A percentile compares a stretch with the other conserved stretches of the same genome.
phyloP scores from a whole-genome alignment of 2,797 vertebrate genomes.

The Anguilla anguilla region DNA sequence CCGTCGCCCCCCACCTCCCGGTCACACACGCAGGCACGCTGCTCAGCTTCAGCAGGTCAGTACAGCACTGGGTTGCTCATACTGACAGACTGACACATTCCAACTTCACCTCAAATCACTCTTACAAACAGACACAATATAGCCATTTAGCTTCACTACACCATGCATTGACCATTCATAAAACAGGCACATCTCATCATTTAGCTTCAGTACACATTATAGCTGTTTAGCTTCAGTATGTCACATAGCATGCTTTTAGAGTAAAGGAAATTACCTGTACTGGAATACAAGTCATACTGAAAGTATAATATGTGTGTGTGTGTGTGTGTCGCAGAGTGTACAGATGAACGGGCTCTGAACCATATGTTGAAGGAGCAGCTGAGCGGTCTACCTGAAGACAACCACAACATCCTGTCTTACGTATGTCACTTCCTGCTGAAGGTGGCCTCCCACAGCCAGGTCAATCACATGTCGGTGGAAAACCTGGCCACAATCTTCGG shows the following conservation, averaged over 20 bases:
- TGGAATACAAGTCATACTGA: background rate
- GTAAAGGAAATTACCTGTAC: background rate
- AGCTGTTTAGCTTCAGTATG: background rate
- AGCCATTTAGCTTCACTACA: background rate
- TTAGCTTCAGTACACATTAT: too few species aligned
- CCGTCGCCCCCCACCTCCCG: background rate
- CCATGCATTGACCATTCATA: background rate
- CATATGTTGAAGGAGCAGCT: conserved; percentile 56
- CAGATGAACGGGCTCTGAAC: conserved; percentile 51
- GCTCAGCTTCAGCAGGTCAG: background rate
- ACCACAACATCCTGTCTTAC: conserved; percentile 70
- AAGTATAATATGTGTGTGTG: background rate
- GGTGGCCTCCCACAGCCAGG: conserved; percentile 72
- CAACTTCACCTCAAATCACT: background rate
- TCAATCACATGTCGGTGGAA: conserved; percentile 80
- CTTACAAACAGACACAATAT: background rate
- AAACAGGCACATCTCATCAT: background rate
- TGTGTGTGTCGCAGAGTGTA: background rate
- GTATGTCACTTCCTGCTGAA: conserved; percentile 75
- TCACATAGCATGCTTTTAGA: background rate
- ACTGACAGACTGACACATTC: background rate
- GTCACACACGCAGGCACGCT: background rate
- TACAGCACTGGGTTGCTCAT: background rate
- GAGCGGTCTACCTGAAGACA: conserved; percentile 62
- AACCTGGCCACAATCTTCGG: conserved; percentile 80